These are phyloP conservation scores for Hypotaenidia philippensis DNA, from an alignment of 2,797 vertebrate species.

Conservation along the genomic window DNA sequence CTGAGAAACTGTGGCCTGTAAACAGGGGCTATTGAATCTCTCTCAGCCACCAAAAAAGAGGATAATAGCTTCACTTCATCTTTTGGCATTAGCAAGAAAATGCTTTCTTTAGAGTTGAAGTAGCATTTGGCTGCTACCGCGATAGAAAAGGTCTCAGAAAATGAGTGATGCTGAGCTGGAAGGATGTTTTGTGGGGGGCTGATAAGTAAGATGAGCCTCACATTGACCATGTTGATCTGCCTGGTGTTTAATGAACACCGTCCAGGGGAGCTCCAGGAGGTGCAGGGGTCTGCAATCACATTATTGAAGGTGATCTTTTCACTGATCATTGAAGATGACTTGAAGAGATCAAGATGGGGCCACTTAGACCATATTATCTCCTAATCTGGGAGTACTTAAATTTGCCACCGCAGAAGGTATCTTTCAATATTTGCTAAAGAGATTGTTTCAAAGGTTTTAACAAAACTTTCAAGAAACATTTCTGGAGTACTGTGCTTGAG, in stretches of 20 bases:
- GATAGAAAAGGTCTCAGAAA: not conserved
- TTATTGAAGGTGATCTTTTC: not conserved
- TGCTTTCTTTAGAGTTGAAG: not conserved
- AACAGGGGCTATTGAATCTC: not conserved
- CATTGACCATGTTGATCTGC: not conserved
- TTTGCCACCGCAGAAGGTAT: not conserved
- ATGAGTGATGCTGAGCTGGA: rapidly evolving
- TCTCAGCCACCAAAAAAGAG: not conserved
- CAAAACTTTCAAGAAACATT: not conserved
- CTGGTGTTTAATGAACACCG: not conserved
- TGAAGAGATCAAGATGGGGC: not conserved
- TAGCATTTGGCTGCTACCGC: not conserved
- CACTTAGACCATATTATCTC: not conserved
- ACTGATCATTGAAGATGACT: too few species aligned
- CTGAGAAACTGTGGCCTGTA: not conserved
- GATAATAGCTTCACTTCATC: not conserved
- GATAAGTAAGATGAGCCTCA: not conserved
- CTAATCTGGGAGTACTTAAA: not conserved
- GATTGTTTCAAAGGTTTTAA: not conserved
- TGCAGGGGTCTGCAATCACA: not conserved
- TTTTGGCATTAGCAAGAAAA: not conserved
- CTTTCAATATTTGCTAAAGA: not conserved
- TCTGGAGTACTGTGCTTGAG: not conserved
- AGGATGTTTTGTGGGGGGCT: not conserved
- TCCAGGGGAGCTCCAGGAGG: not conserved